Percentiles rank a stretch among this genome's conserved stretches.
Conservation (phyloP, 2,797 vertebrate genomes). For the Emys orbicularis region DNA sequence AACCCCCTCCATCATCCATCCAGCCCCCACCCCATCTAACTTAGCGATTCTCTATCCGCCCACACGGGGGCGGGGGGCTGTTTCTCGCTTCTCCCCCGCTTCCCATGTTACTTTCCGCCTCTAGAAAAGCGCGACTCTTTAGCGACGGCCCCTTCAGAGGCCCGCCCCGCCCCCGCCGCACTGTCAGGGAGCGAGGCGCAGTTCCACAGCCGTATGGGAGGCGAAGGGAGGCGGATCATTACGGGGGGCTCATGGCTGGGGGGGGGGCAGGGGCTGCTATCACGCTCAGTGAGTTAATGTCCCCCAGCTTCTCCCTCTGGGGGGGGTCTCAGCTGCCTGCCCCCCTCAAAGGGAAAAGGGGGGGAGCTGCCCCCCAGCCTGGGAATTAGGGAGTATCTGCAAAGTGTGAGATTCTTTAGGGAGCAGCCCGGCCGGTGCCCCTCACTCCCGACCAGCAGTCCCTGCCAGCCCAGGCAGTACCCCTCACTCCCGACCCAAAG, state of each 20-base stretch:
- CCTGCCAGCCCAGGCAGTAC: too few relatives aligned
- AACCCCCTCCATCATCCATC: too few relatives aligned
- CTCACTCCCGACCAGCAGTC: neutral
- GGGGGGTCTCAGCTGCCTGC: neutral
- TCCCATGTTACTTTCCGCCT: neutral
- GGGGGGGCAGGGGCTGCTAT: neutral
- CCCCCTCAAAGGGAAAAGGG: neutral
- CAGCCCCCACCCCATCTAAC: neutral
- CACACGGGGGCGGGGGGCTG: neutral
- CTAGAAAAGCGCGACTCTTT: neutral
- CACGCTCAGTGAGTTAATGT: neutral
- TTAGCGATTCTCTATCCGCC: neutral
- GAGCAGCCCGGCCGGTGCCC: neutral
- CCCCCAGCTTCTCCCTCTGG: neutral
- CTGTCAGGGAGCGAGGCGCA: neutral
- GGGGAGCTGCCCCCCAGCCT: neutral
- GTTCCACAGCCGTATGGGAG: neutral
- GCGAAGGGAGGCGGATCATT: neutral
- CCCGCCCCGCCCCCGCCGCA: neutral
- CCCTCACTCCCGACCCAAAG: too few relatives aligned
- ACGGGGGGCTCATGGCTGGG: neutral
- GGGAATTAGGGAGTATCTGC: neutral
- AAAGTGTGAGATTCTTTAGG: neutral
- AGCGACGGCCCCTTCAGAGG: neutral
- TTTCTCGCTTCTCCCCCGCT: neutral